phyloP scores from a whole-genome alignment of 2,113 vertebrate species.

The Naja naja region DNA sequence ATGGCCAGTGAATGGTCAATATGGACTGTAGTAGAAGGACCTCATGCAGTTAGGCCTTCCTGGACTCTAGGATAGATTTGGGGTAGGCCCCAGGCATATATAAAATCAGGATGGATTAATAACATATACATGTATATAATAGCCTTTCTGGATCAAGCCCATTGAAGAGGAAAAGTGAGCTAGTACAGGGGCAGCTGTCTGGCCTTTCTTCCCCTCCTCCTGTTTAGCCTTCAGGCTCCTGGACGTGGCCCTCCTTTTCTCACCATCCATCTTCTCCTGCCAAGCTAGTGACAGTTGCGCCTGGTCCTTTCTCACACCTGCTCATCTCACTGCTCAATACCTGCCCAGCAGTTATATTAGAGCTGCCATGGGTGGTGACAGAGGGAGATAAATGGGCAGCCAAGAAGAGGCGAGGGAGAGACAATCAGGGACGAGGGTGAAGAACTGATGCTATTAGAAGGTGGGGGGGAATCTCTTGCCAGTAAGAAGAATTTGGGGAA shows the following conservation, averaged over 20 bases:
- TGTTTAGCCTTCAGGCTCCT: background rate
- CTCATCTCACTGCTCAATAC: slow-evolving; percentile 24
- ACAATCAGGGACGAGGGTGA: background rate
- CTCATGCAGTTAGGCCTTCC: background rate
- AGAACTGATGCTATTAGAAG: background rate
- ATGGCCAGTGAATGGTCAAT: background rate
- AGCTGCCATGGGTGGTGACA: slow-evolving; percentile 29
- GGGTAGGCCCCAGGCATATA: background rate
- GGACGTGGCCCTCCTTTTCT: background rate
- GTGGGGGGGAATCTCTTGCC: background rate
- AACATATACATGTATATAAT: background rate
- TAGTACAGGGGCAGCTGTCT: background rate
- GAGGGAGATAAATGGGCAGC: slow-evolving; percentile 31
- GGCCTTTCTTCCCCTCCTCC: background rate
- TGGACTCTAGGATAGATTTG: background rate
- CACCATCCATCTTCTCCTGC: slow-evolving; percentile 31
- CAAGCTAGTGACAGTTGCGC: slow-evolving; percentile 2
- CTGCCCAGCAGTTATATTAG: slow-evolving; percentile 17
- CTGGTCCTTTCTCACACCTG: slow-evolving; percentile 19
- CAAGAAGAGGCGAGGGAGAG: background rate
- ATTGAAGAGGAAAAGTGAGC: background rate
- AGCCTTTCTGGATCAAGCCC: background rate
- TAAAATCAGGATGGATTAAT: background rate
- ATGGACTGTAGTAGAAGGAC: background rate
- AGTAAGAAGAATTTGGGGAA: background rate